These are phyloP conservation scores for human (Homo sapiens) DNA, from an alignment of 2,113 vertebrate species.

Conservation along the genomic window GRCh38 chr7:31003001-31003500, in stretches of 20 bases:
- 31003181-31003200: neutral
- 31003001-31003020: too few relatives aligned
- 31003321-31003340: neutral
- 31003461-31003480: neutral
- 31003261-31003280: neutral
- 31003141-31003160: neutral
- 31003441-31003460: neutral
- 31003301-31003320: neutral
- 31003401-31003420: neutral
- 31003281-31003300: too few relatives aligned
- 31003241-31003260: neutral
- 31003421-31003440: neutral
- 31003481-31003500: neutral
- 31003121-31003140: neutral
- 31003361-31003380: neutral
- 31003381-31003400: neutral
- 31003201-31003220: neutral
- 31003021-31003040: too few relatives aligned
- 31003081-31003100: neutral
- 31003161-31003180: neutral
- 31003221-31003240: neutral
- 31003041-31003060: too few relatives aligned
- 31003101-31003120: accelerated
- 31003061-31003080: neutral
- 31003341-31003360: neutral